Evolutionary conservation across 2,113 vertebrate genomes (phyloP), one percentile per base, ranked within the genome.

Genomic region (Neomonachus schauinslandi): DNA sequence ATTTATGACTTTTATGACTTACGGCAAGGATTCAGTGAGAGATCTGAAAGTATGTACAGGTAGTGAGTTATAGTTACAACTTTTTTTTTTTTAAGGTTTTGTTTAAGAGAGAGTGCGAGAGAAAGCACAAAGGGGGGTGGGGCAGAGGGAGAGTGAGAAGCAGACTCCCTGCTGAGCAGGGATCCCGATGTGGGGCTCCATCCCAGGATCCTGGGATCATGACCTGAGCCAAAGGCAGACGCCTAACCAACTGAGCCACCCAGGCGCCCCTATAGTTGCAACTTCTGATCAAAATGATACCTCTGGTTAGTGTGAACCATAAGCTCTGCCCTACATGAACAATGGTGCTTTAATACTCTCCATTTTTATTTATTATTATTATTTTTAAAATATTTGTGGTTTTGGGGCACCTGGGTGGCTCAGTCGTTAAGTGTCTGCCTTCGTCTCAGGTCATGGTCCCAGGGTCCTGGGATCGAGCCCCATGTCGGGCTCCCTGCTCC

Each of bases 1-100:
- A 42, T 80, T 89, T 91, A 65, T 67, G 77, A 59, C 51, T 96
- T 96, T 79, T 94, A 53, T 91, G 49, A 95, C 11, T 67, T 76
- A 8, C 4, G 53, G 3, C 67, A 94, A 81, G 55, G 36, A 57
- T 39, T 82, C 31, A 24, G 49, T 89, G 61, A 95, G 80, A 82
- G 65, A 26, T 88, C 36, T 39, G 33, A 49, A 86, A 84, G 26
- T 55, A 92, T 55, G 21, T 55, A 85, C 81, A 72, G 33, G 19
- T 53, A 80, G 24, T 85, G 21, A 94, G 46, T 91, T 94, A 84
- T 7, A 94, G n/a, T 92, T 69, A 82, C 6, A 86, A 28, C 28
- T 84, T 72, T 24, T 86, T 65, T 65, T 63, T 33, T 63, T 31
- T 31, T 22, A 63, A 63, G 61, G 28, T 63, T 65, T 28, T 65